Evolutionary conservation across 2,113 vertebrate genomes (phyloP).

Genomic region (Trematocara variabile): DNA sequence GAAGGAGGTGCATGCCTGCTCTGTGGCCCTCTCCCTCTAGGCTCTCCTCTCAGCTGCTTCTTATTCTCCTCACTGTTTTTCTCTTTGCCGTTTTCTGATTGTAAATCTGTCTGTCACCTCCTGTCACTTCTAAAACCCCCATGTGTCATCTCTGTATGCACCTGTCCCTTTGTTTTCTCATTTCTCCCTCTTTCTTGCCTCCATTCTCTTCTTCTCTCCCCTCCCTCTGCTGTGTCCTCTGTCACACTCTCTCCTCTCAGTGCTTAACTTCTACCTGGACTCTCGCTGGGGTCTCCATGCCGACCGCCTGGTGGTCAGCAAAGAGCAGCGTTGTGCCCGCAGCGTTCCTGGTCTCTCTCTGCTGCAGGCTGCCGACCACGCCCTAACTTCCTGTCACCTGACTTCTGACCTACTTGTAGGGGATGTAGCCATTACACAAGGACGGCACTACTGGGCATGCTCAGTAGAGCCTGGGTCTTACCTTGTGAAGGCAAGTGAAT

Average conservation of each 20-base stretch:
- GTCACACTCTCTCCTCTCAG: slow-evolving; percentile 52
- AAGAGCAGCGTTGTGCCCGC: slow-evolving; percentile 91
- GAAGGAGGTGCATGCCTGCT: slow-evolving; percentile 57
- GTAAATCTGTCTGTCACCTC: neutral
- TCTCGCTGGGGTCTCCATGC: slow-evolving; percentile 92
- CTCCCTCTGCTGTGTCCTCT: neutral
- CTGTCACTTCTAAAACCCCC: neutral
- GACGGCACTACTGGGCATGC: slow-evolving; percentile 96
- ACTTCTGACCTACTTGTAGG: slow-evolving; percentile 89
- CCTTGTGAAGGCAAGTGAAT: slow-evolving; percentile 80
- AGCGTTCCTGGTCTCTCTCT: slow-evolving; percentile 88
- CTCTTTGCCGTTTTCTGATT: slow-evolving; percentile 12
- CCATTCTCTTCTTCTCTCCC: neutral
- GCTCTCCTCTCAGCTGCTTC: neutral
- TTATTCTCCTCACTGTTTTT: slow-evolving; percentile 1
- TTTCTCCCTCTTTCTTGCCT: neutral
- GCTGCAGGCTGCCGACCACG: slow-evolving; percentile 81
- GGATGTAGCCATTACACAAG: slow-evolving; percentile 92
- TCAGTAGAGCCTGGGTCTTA: slow-evolving; percentile 96
- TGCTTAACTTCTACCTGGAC: slow-evolving; percentile 95
- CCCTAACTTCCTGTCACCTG: slow-evolving; percentile 92
- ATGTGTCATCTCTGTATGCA: neutral
- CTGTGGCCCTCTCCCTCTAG: neutral
- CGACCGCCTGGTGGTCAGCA: slow-evolving; percentile 91
- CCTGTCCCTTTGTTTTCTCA: neutral